Evolutionary conservation across 2,797 vertebrate species (phyloP), one percentile per base, ranked within the genome.

Genomic region (Rhabdophis nuchalis): DNA sequence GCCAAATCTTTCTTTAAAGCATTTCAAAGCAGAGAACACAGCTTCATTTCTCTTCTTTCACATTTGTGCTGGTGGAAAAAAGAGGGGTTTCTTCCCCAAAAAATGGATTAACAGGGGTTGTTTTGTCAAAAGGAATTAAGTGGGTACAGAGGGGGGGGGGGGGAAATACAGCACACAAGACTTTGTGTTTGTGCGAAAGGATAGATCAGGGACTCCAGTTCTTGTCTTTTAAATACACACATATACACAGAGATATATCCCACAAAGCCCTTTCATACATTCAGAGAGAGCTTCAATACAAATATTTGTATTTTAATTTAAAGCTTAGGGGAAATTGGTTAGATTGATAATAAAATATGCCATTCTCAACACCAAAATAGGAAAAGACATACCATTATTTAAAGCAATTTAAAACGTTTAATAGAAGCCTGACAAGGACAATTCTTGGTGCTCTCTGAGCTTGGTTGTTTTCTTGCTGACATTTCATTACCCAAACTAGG

Each of bases 1-100:
- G 56, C 60, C 86, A 92, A 95, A 94, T 92, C 91, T 90, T 23
- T 91, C 91, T 94, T 95, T 93, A 89, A 95, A 89, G 60, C 92
- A 92, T 77, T 46, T 92, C 89, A 93, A 92, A 86, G 91, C 88
- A 93, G 89, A 94, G 53, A 23, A 27, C 32, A 53, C 25, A 5
- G 8, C 61, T 46, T 58, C 29, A 41, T 46, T 87, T 77, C 29
- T 61, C 27, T 61, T 50, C 36, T 29, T 11, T 52, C 82, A 64
- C 93, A 82, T 50, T 41, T 16, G 72, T 52, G 41, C 32, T 89
- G 90, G 27, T 27, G 77, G 56, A 93, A 29, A 36, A 36, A 52
- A 32, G 13, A 53, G 29, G 53, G 27, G 29, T 12, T 52, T 72
- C 61, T 58, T 72, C 64, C 82, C 89, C n/a, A n/a, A 57, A 56